These are phyloP conservation scores for Caenorhabditis sulstoni DNA, from an alignment of 2,888 invertebrate species.

Conservation along the genomic window DNA sequence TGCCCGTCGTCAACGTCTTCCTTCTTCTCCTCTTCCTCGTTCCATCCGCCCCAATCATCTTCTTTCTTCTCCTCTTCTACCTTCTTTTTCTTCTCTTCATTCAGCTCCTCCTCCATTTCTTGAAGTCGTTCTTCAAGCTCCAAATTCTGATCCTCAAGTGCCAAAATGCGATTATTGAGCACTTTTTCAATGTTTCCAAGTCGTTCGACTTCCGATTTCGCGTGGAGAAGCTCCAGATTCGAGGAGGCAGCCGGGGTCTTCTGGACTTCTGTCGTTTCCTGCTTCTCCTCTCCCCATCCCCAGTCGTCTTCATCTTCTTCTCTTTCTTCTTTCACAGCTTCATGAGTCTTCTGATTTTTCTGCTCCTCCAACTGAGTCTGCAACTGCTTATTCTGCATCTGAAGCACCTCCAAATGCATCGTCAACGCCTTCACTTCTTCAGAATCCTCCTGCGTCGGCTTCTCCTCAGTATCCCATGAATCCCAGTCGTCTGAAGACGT, in stretches of 20 bases:
- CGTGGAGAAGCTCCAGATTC: background rate
- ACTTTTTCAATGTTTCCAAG: constrained; percentile 57
- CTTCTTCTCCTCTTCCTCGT: constrained; percentile 7
- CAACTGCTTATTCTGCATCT: constrained; percentile 33
- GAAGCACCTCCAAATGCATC: constrained; percentile 15
- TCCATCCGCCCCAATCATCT: constrained; percentile 32
- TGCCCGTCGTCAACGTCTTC: background rate
- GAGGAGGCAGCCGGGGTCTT: background rate
- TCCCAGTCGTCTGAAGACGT: constrained; percentile 17
- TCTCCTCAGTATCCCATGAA: constrained; percentile 11
- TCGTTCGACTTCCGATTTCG: constrained; percentile 38
- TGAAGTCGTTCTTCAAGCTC: constrained; percentile 61
- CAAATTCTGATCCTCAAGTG: constrained; percentile 59
- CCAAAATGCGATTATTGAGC: constrained; percentile 57
- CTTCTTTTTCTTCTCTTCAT: constrained; percentile 25
- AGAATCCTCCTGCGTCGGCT: constrained; percentile 2
- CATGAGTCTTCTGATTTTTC: background rate
- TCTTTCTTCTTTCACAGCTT: background rate
- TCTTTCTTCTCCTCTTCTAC: constrained; percentile 13
- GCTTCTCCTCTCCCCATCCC: constrained; percentile 27
- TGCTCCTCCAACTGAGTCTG: constrained; percentile 2
- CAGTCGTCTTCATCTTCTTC: constrained; percentile 22
- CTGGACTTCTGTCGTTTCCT: background rate
- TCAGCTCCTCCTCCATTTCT: constrained; percentile 53
- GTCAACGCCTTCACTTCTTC: constrained; percentile 29